These are phyloP conservation scores for Lutjanus argentimaculatus DNA, from an alignment of 2,797 vertebrate species.

Conservation along the genomic window DNA sequence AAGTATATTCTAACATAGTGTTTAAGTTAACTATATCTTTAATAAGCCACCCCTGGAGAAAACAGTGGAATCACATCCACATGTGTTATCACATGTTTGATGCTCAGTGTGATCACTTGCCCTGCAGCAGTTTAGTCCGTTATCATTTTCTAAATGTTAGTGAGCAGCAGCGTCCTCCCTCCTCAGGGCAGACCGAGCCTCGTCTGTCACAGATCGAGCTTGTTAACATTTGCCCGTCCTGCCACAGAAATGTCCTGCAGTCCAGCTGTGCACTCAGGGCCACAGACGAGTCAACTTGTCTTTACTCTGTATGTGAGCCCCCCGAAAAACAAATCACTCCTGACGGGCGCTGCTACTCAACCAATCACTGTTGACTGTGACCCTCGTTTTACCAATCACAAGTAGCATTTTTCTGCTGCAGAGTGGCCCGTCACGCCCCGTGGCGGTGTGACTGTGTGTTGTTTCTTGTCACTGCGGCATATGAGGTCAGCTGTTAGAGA, in stretches of 20 bases:
- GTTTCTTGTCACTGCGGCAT: slow-evolving; percentile 23
- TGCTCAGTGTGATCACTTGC: slow-evolving; percentile 10
- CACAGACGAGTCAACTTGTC: neutral
- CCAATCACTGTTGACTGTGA: slow-evolving; percentile 24
- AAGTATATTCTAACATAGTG: neutral
- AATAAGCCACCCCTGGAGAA: neutral
- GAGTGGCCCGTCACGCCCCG: neutral
- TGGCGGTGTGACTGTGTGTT: slow-evolving; percentile 22
- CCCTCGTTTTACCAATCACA: slow-evolving; percentile 39
- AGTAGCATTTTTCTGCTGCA: slow-evolving; percentile 2
- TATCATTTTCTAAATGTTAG: slow-evolving; percentile 39
- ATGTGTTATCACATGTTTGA: slow-evolving; percentile 32
- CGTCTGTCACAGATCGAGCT: slow-evolving; percentile 47
- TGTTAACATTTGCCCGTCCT: slow-evolving; percentile 51
- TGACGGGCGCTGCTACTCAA: slow-evolving; percentile 1
- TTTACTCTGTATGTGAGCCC: slow-evolving; percentile 2
- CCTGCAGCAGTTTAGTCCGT: slow-evolving; percentile 23
- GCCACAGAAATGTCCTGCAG: slow-evolving; percentile 45
- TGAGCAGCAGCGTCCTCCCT: slow-evolving; percentile 27
- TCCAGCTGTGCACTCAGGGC: slow-evolving; percentile 40
- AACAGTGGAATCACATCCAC: slow-evolving; percentile 3
- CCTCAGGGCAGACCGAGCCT: slow-evolving; percentile 38
- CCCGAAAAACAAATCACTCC: neutral
- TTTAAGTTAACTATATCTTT: neutral
- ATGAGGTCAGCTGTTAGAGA: slow-evolving; percentile 40